Evolutionary conservation across 2,113 vertebrate genomes (phyloP).

Genomic region (Apodemus sylvaticus): DNA sequence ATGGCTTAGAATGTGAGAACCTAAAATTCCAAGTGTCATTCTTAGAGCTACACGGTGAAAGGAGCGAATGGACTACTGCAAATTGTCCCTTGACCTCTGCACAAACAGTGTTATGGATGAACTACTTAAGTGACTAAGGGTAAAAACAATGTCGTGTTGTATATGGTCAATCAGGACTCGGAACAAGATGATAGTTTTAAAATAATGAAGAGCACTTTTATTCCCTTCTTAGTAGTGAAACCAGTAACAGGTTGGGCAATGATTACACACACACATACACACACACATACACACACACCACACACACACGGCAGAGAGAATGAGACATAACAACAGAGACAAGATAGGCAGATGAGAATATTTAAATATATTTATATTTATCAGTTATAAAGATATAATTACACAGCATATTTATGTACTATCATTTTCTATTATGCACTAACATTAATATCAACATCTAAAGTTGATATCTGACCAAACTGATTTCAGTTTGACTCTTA

Average conservation of each 20-base stretch:
- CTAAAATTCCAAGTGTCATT: background rate
- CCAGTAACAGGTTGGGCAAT: background rate
- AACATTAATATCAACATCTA: background rate
- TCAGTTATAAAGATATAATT: background rate
- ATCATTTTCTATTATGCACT: background rate
- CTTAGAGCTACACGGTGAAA: fast-evolving
- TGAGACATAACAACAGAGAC: no score
- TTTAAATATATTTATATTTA: background rate
- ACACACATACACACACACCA: background rate
- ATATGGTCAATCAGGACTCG: background rate
- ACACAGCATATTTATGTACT: background rate
- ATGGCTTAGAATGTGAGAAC: background rate
- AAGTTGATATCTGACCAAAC: background rate
- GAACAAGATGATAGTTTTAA: background rate
- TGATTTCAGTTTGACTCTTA: background rate
- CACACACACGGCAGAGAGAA: background rate
- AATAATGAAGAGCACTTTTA: background rate
- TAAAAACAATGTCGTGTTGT: background rate
- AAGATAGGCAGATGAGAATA: background rate
- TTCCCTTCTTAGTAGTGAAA: background rate
- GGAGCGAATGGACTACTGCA: background rate
- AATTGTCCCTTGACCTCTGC: background rate
- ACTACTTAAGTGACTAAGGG: background rate
- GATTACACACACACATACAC: background rate
- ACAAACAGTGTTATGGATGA: no score